Evolutionary conservation across 2,888 invertebrate genomes (phyloP).

Genomic region (Drosophila subquinaria): DNA sequence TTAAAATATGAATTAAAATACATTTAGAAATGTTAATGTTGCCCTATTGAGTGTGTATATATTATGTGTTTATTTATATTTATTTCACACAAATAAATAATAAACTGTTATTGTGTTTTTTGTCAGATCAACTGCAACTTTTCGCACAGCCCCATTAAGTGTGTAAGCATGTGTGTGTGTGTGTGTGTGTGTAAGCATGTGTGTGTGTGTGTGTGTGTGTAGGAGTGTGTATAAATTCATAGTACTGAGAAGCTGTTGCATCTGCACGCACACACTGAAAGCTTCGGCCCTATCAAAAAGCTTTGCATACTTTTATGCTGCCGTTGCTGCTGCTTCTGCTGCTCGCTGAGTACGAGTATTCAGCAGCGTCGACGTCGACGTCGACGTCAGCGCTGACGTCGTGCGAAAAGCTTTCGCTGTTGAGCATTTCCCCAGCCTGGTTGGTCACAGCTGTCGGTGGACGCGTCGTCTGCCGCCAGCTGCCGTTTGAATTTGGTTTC

Average conservation of each 20-base stretch:
- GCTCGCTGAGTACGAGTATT: conserved; percentile 5
- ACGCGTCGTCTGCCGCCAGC: conserved; percentile 25
- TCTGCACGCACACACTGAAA: conserved; percentile 36
- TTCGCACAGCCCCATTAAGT: neutral
- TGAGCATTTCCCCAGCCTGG: conserved; percentile 46
- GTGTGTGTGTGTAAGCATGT: no score
- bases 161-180: neutral
- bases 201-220: neutral
- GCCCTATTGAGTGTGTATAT: no score
- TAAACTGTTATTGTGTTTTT: no score
- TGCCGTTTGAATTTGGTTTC: conserved; percentile 28
- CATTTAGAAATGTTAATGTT: neutral
- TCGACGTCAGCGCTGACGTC: neutral
- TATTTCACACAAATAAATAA: neutral
- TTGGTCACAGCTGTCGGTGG: conserved; percentile 40
- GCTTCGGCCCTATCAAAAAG: conserved; percentile 43
- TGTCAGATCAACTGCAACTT: neutral
- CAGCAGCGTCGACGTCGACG: conserved; percentile 9
- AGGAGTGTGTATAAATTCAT: neutral
- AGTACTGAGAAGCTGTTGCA: conserved; percentile 58
- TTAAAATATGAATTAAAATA: neutral
- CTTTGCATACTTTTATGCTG: conserved; percentile 46
- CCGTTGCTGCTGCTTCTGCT: neutral
- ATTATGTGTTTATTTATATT: no score
- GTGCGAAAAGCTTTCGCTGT: conserved; percentile 23